These are phyloP conservation scores for Drusus annulatus DNA, from an alignment of 1,140 invertebrate species.

Conservation along the genomic window DNA sequence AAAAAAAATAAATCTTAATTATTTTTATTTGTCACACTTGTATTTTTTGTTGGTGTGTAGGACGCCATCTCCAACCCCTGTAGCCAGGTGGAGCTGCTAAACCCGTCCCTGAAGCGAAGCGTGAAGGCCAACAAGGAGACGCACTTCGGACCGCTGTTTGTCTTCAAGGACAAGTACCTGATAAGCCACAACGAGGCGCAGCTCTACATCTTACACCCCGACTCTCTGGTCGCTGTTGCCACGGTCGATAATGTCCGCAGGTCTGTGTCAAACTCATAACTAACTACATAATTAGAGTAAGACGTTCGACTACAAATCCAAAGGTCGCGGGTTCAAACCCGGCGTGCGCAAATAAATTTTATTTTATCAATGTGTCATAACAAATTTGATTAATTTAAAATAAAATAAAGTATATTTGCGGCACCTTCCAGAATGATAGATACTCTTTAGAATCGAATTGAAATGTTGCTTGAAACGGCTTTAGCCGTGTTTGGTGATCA, in stretches of 20 bases:
- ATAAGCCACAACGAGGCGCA: slow-evolving; percentile 81
- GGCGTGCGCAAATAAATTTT: no score
- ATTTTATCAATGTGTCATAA: no score
- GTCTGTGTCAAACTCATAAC: slow-evolving; percentile 52
- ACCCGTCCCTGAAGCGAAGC: slow-evolving; percentile 73
- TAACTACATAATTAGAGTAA: no score
- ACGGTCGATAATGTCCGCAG: slow-evolving; percentile 65
- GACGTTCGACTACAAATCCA: no score
- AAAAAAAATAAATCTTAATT: no score
- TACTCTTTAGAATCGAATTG: no score
- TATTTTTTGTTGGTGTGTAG: slow-evolving; percentile 60
- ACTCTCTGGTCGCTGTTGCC: slow-evolving; percentile 71
- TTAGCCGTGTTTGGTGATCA: no score
- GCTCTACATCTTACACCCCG: slow-evolving; percentile 84
- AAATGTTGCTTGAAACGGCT: no score
- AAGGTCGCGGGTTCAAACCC: no score
- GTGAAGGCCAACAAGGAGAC: slow-evolving; percentile 69
- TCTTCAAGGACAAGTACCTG: slow-evolving; percentile 80
- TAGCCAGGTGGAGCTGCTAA: slow-evolving; percentile 78
- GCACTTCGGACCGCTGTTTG: slow-evolving; percentile 79
- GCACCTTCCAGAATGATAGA: no score
- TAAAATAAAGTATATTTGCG: no score
- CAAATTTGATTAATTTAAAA: no score
- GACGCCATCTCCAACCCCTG: slow-evolving; percentile 75
- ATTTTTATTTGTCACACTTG: slow-evolving; percentile 20